Conservation (phyloP, 2,113 vertebrate species). For the Azemiops feae region DNA sequence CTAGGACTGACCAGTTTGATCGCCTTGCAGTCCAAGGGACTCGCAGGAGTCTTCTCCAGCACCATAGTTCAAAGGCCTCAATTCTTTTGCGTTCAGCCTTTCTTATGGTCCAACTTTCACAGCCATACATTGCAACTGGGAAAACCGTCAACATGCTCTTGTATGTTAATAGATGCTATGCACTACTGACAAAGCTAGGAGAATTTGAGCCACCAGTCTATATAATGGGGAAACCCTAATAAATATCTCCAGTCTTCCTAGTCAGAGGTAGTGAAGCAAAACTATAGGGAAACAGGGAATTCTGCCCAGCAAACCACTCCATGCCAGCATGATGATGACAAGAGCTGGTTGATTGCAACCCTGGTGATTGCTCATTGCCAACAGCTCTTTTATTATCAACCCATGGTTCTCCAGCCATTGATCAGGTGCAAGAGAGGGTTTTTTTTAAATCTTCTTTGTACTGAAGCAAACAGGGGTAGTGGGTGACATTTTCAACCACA, state of each 20-base stretch:
- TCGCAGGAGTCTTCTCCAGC: too few species aligned
- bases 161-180: not conserved
- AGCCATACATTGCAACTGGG: too few species aligned
- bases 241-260: too few species aligned
- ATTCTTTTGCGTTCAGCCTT: too few species aligned
- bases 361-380: not conserved
- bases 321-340: not conserved
- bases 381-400: not conserved
- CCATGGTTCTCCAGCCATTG: not conserved
- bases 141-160: not conserved
- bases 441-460: not conserved
- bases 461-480: not conserved
- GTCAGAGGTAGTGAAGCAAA: not conserved
- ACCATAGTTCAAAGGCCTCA: too few species aligned
- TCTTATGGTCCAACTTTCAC: too few species aligned
- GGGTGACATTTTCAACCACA: not conserved
- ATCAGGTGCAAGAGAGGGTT: not conserved
- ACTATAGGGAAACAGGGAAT: not conserved
- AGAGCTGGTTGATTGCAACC: not conserved
- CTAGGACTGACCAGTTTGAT: too few species aligned
- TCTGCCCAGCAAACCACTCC: not conserved
- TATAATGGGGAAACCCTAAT: not conserved
- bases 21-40: too few species aligned
- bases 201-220: not conserved
- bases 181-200: not conserved